Evolutionary conservation across 2,113 vertebrate genomes (phyloP).

Genomic region (Sebastes schlegelii): DNA sequence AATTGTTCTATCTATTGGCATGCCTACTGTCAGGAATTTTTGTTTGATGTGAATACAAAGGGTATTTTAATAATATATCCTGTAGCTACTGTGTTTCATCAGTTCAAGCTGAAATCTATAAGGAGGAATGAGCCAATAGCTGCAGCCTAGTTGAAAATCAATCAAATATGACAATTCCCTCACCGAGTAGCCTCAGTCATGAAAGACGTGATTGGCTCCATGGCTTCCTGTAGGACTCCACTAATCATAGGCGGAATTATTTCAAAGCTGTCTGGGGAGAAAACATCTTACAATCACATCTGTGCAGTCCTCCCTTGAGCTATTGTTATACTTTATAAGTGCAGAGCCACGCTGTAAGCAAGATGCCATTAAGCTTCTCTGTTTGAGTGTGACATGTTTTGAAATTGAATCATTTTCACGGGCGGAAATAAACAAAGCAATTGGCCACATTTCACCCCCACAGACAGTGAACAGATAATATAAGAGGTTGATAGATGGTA

Average conservation of each 20-base stretch:
- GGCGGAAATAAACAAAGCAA: constrained; percentile 30
- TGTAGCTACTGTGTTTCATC: background rate
- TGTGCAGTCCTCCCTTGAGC: constrained; percentile 16
- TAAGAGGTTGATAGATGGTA: constrained; percentile 9
- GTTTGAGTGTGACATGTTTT: constrained; percentile 62
- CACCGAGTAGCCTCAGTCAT: background rate
- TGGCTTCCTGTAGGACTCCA: constrained; percentile 10
- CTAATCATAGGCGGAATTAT: constrained; percentile 26
- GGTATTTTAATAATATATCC: background rate
- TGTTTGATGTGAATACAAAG: background rate
- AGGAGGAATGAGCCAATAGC: background rate
- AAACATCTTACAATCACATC: constrained; percentile 22
- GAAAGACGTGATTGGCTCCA: constrained; percentile 16
- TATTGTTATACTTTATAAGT: constrained; percentile 15
- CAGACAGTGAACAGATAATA: background rate
- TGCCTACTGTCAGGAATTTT: background rate
- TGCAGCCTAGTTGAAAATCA: background rate
- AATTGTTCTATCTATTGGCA: background rate
- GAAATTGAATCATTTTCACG: constrained; percentile 47
- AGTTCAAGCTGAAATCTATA: background rate
- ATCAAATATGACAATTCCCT: constrained; percentile 2
- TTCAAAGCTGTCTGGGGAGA: background rate
- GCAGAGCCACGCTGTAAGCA: background rate
- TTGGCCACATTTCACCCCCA: constrained; percentile 5
- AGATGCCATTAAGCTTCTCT: constrained; percentile 27